These are phyloP conservation scores for Balaeniceps rex DNA, from an alignment of 2,113 vertebrate species.

Conservation along the genomic window DNA sequence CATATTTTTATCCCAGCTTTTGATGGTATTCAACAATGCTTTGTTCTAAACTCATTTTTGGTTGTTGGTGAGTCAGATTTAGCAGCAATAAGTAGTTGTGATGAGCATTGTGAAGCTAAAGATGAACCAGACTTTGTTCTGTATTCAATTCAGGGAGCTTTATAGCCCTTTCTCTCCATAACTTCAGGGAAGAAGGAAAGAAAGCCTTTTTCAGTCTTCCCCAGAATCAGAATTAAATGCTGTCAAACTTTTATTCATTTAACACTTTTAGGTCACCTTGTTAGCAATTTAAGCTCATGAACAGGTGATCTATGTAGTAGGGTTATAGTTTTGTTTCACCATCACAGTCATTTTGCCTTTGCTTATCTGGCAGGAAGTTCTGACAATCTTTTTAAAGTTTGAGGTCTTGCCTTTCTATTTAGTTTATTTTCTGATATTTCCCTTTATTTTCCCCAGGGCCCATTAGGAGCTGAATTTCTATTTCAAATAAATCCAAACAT, in stretches of 20 bases:
- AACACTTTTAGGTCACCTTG: neutral
- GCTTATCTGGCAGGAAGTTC: neutral
- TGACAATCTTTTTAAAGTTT: neutral
- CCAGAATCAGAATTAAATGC: neutral
- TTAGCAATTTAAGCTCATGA: neutral
- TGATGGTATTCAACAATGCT: neutral
- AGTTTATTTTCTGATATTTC: neutral
- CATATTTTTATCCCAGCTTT: neutral
- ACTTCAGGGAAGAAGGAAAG: neutral
- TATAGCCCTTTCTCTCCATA: neutral
- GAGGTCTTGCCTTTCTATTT: neutral
- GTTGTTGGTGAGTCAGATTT: neutral
- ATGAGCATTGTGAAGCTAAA: neutral
- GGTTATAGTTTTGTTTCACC: neutral
- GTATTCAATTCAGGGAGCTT: neutral
- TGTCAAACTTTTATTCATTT: neutral
- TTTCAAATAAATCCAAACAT: neutral
- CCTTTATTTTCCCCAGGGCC: neutral
- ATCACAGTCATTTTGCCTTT: neutral
- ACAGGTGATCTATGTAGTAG: neutral
- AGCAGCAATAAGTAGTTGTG: neutral
- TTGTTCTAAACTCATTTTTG: neutral
- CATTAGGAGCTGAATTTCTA: neutral
- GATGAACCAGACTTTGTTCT: neutral
- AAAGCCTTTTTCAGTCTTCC: neutral